Percentiles rank a stretch among this genome's conserved stretches.
phyloP scores from a whole-genome alignment of 2,113 vertebrate genomes.

The Heterotilapia buettikoferi region DNA sequence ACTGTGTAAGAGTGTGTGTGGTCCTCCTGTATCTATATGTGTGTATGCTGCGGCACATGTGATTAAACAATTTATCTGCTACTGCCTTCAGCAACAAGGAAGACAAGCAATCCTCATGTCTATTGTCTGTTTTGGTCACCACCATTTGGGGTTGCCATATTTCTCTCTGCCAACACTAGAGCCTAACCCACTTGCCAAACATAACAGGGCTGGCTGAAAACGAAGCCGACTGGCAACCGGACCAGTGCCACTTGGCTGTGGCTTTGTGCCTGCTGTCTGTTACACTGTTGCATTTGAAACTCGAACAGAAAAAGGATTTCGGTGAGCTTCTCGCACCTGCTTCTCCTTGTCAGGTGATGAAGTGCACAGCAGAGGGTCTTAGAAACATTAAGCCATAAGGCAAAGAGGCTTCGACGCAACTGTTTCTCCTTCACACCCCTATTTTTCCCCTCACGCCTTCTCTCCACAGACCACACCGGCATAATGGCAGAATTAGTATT shows the following conservation, averaged over 20 bases:
- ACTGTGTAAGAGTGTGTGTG: not conserved
- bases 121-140: slow-evolving; percentile 45
- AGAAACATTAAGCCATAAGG: slow-evolving; percentile 18
- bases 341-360: slow-evolving; percentile 19
- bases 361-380: not conserved
- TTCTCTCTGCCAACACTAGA: slow-evolving; percentile 23
- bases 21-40: not conserved
- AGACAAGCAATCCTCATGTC: slow-evolving; percentile 15
- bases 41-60: not conserved
- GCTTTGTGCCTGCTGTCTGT: slow-evolving; percentile 39
- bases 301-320: slow-evolving; percentile 10
- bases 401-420: not conserved
- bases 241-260: slow-evolving; percentile 34
- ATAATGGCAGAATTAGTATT: slow-evolving; percentile 66
- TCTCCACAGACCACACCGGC: slow-evolving; percentile 27
- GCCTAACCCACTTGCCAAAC: slow-evolving; percentile 50
- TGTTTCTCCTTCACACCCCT: not conserved
- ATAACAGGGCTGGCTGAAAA: slow-evolving; percentile 48
- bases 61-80: slow-evolving; percentile 19
- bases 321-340: slow-evolving; percentile 35
- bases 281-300: slow-evolving; percentile 41
- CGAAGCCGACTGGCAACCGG: slow-evolving; percentile 46
- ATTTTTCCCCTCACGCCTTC: not conserved
- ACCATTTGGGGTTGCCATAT: slow-evolving; percentile 31
- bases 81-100: not conserved